Evolutionary conservation across 2,888 invertebrate genomes (phyloP).

Genomic region (Sesamia inferens): DNA sequence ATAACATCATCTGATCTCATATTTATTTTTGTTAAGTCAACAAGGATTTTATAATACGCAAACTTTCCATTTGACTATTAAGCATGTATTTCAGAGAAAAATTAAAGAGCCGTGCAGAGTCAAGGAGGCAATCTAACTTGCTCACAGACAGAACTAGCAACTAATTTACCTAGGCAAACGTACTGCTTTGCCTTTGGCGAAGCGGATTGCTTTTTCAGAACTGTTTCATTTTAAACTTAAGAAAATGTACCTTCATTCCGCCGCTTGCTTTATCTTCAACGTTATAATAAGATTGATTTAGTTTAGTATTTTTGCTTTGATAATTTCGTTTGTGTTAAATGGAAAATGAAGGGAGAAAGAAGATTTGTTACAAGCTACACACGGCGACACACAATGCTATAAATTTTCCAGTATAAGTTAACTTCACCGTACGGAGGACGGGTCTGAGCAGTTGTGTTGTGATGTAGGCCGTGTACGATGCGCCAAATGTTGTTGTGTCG

Average conservation of each 20-base stretch:
- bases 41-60: slow-evolving; percentile 30
- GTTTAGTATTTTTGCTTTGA: slow-evolving; percentile 43
- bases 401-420: no score
- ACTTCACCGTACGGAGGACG: no score
- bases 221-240: slow-evolving; percentile 76
- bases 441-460: no score
- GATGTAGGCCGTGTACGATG: no score
- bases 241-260: slow-evolving; percentile 66
- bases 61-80: slow-evolving; percentile 34
- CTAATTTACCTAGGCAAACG: slow-evolving; percentile 81
- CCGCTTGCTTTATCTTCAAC: slow-evolving; percentile 55
- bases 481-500: no score
- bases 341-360: background rate
- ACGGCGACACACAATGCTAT: no score
- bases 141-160: slow-evolving; percentile 79
- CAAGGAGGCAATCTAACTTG: slow-evolving; percentile 83
- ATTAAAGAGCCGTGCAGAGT: slow-evolving; percentile 72
- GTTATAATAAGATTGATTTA: slow-evolving; percentile 59
- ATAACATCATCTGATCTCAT: background rate
- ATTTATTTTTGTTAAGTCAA: slow-evolving; percentile 10
- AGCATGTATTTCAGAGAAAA: slow-evolving; percentile 66
- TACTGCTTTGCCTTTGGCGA: slow-evolving; percentile 65
- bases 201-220: slow-evolving; percentile 75
- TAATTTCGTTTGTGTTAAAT: slow-evolving; percentile 18
- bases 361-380: no score